A percentile compares a stretch with the other conserved stretches of the same genome.
These are phyloP conservation scores for Chrysogorgia sp. DNA, from an alignment of 92 coral and sea anemone genomes.

Conservation along the genomic window DNA sequence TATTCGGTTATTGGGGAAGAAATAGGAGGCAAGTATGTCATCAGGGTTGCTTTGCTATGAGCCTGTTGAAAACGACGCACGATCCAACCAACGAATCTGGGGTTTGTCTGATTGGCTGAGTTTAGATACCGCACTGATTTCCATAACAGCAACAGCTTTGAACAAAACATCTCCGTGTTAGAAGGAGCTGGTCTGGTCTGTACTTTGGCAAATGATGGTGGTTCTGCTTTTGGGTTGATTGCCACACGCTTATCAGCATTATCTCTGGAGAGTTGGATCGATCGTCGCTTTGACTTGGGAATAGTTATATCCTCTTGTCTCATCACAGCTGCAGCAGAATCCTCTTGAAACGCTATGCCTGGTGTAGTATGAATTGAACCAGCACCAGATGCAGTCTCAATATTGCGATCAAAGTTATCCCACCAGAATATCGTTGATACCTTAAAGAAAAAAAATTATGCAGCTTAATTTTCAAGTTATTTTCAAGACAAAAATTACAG, in stretches of 20 bases:
- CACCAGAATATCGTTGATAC: constrained; percentile 29
- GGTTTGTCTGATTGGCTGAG: constrained; percentile 27
- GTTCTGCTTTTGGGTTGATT: constrained; percentile 26
- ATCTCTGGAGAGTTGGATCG: background rate
- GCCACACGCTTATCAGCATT: background rate
- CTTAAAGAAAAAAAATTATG: background rate
- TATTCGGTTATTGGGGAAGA: constrained; percentile 21
- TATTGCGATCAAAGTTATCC: constrained; percentile 29
- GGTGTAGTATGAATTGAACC: constrained; percentile 23
- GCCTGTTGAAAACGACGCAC: background rate
- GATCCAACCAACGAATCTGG: constrained; percentile 29
- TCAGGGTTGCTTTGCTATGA: constrained; percentile 15
- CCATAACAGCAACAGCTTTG: constrained; percentile 20
- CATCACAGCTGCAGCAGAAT: constrained; percentile 19
- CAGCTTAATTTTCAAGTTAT: background rate
- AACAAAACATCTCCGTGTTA: constrained; percentile 1
- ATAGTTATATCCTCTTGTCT: constrained; percentile 1
- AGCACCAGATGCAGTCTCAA: constrained; percentile 32
- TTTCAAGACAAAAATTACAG: background rate
- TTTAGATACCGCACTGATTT: constrained; percentile 15
- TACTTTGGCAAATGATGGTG: constrained; percentile 7
- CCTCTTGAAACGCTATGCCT: constrained; percentile 21
- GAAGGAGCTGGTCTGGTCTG: constrained; percentile 1
- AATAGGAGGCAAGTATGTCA: constrained; percentile 34
- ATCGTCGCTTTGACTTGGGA: constrained; percentile 17